Evolutionary conservation across 2,113 vertebrate genomes (phyloP).

Genomic region (Telmatochromis sp.): DNA sequence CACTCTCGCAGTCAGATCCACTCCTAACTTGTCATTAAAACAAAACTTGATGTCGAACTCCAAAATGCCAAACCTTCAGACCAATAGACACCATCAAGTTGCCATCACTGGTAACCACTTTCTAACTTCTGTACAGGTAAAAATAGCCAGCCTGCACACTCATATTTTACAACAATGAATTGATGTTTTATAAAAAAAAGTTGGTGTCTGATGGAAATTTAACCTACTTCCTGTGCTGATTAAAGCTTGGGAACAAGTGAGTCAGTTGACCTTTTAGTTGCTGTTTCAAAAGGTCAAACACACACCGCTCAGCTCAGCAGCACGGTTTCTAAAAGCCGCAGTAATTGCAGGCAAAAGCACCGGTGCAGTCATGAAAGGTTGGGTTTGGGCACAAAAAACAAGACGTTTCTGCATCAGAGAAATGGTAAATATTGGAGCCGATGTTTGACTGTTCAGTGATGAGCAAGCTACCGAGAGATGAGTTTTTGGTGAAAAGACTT

Average conservation of each 20-base stretch:
- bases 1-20: background rate
- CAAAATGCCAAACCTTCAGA: background rate
- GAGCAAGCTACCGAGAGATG: background rate
- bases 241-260: background rate
- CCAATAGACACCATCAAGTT: background rate
- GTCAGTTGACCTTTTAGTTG: background rate
- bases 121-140: background rate
- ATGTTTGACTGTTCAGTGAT: rapidly evolving
- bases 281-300: background rate
- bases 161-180: background rate
- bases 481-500: background rate
- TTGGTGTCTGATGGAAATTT: background rate
- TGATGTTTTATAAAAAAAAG: background rate
- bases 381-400: background rate
- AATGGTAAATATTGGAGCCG: background rate
- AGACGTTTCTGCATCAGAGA: background rate
- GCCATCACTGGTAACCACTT: background rate
- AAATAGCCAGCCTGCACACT: background rate
- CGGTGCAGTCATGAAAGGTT: background rate
- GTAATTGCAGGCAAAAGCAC: background rate
- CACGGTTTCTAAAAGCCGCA: background rate
- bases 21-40: background rate
- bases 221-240: background rate
- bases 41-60: background rate
- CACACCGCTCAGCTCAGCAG: background rate